These are phyloP conservation scores for Hipposideros armiger DNA, from an alignment of 2,113 vertebrate genomes.

Conservation along the genomic window DNA sequence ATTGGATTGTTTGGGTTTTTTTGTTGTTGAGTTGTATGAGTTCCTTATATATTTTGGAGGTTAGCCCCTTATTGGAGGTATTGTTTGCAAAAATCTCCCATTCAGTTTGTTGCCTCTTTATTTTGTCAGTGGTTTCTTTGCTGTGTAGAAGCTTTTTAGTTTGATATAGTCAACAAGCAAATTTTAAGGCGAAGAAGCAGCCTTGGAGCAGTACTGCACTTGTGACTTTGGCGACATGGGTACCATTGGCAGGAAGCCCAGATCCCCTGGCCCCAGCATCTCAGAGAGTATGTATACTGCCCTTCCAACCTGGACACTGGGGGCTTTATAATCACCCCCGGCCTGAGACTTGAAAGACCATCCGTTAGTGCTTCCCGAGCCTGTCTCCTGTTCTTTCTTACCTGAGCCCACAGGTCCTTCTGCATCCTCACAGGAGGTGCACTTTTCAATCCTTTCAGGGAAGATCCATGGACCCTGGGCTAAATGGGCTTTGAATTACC, in stretches of 20 bases:
- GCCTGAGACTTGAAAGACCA: neutral
- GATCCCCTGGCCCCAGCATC: neutral
- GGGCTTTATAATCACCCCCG: neutral
- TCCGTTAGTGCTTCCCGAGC: neutral
- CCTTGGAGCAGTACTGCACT: neutral
- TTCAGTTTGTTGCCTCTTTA: no score
- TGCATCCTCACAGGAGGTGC: neutral
- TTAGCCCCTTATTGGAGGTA: no score
- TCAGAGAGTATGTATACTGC: neutral
- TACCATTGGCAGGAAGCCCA: neutral
- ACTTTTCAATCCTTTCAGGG: neutral
- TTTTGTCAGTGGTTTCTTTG: no score
- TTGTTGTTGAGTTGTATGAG: no score
- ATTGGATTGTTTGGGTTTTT: no score
- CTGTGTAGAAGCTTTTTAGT: no score
- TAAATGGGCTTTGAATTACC: neutral
- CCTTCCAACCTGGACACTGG: neutral
- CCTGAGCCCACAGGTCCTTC: neutral
- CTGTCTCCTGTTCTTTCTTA: neutral
- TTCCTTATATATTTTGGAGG: no score
- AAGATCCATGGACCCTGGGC: neutral
- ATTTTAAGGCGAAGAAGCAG: neutral
- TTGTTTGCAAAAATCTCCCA: no score
- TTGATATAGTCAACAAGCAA: neutral
- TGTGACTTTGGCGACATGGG: neutral